Percentiles rank a stretch among this genome's conserved stretches.
phyloP scores from a whole-genome alignment of 2,888 invertebrate genomes.

The Drosophila mercatorum region DNA sequence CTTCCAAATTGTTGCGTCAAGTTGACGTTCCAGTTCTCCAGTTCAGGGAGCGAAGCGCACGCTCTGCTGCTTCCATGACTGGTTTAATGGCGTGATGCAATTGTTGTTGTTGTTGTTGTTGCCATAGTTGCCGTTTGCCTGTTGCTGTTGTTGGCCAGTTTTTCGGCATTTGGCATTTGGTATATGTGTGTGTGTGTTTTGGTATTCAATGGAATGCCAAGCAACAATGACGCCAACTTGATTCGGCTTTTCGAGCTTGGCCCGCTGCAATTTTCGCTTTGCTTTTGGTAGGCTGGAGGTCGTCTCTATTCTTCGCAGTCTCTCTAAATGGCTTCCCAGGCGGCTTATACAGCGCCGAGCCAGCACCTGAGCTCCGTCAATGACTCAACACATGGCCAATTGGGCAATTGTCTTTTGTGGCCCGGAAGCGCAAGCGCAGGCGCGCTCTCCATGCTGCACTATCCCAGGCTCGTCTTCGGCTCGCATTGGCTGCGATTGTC shows the following conservation, averaged over 20 bases:
- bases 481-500: not conserved
- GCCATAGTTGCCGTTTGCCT: slow-evolving; percentile 7
- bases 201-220: slow-evolving; percentile 70
- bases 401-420: slow-evolving; percentile 45
- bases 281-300: slow-evolving; percentile 41
- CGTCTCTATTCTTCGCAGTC: slow-evolving; percentile 22
- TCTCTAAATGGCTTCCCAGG: slow-evolving; percentile 20
- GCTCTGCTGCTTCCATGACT: slow-evolving; percentile 60
- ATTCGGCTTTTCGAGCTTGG: slow-evolving; percentile 36
- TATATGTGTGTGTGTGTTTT: slow-evolving; percentile 21
- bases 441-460: slow-evolving; percentile 16
- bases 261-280: slow-evolving; percentile 24
- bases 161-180: slow-evolving; percentile 69
- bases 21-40: slow-evolving; percentile 71
- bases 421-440: slow-evolving; percentile 38
- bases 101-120: slow-evolving; percentile 41
- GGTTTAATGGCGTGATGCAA: slow-evolving; percentile 72
- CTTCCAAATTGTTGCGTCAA: slow-evolving; percentile 71
- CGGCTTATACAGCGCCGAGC: not conserved
- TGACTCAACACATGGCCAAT: slow-evolving; percentile 46
- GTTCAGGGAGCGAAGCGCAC: slow-evolving; percentile 63
- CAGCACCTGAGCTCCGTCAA: slow-evolving; percentile 16
- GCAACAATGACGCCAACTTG: slow-evolving; percentile 45
- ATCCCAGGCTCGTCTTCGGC: slow-evolving; percentile 16
- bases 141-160: slow-evolving; percentile 39